phyloP scores from a whole-genome alignment of 2,888 invertebrate genomes.

The Meghimatium bilineatum region DNA sequence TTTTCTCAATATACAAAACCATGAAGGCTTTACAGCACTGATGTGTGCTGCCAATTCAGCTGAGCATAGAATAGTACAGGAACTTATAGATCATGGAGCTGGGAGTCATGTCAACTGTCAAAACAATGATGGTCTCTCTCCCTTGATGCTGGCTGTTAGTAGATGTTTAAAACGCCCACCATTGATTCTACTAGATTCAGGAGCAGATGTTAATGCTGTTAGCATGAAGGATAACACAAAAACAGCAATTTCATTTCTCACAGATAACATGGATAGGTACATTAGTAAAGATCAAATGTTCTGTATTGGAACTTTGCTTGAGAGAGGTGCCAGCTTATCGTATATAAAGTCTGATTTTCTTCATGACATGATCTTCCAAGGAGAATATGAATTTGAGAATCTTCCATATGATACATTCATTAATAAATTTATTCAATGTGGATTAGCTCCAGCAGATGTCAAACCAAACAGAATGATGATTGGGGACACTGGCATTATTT shows the following conservation, averaged over 20 bases:
- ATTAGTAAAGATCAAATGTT: no score
- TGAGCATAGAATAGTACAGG: neutral
- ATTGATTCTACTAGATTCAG: neutral
- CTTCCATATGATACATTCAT: no score
- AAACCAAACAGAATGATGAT: no score
- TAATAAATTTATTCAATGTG: no score
- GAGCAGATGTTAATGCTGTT: conserved; percentile 5
- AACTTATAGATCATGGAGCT: neutral
- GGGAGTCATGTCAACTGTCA: neutral
- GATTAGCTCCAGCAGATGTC: no score
- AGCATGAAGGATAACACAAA: neutral
- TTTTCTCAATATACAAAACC: neutral
- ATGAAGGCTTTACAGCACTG: neutral
- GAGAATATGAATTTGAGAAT: no score
- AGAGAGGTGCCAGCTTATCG: no score
- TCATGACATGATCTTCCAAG: no score
- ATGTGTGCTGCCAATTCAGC: neutral
- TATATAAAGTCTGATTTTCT: no score
- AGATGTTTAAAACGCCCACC: neutral
- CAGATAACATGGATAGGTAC: no score
- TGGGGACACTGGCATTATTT: no score
- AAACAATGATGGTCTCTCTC: neutral
- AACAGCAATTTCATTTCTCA: neutral
- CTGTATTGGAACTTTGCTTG: no score
- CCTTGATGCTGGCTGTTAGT: neutral